These are phyloP conservation scores for Sinodicranocentrus sp. DNA, from an alignment of 2,888 invertebrate species.

Conservation along the genomic window DNA sequence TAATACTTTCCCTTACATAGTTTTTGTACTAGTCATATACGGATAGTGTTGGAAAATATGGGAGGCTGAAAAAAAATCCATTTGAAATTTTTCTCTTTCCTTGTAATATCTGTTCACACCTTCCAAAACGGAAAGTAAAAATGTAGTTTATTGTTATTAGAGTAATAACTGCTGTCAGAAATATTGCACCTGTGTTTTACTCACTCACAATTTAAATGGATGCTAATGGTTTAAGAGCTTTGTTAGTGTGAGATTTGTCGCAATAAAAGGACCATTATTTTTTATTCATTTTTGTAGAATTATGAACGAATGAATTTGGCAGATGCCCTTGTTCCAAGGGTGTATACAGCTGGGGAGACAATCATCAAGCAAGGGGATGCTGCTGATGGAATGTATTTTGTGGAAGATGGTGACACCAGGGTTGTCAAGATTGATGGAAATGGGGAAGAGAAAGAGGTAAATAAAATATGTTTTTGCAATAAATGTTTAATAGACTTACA, in stretches of 20 bases:
- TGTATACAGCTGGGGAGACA: conserved; percentile 86
- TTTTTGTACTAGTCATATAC: too few species aligned
- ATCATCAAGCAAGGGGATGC: conserved; percentile 96
- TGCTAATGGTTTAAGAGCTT: too few species aligned
- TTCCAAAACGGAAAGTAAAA: not conserved
- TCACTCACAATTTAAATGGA: too few species aligned
- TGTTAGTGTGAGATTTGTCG: too few species aligned
- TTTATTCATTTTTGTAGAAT: conserved; percentile 81
- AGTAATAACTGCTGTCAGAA: too few species aligned
- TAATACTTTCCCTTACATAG: not conserved
- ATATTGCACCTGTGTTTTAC: too few species aligned
- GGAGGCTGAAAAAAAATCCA: too few species aligned
- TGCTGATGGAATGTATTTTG: conserved; percentile 99
- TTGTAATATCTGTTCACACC: not conserved
- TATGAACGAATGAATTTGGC: conserved; percentile 99
- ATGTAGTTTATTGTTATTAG: too few species aligned
- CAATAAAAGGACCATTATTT: not conserved
- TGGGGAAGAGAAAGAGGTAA: conserved; percentile 80
- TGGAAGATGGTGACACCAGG: conserved; percentile 93
- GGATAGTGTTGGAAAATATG: too few species aligned
- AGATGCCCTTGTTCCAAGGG: conserved; percentile 93
- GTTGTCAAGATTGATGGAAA: conserved; percentile 92
- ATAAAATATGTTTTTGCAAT: not conserved
- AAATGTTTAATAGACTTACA: too few species aligned
- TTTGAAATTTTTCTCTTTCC: not conserved